Evolutionary conservation across 2,113 vertebrate species (phyloP), one percentile per base, ranked within the genome.

Genomic region (Cranoglanis bouderius): DNA sequence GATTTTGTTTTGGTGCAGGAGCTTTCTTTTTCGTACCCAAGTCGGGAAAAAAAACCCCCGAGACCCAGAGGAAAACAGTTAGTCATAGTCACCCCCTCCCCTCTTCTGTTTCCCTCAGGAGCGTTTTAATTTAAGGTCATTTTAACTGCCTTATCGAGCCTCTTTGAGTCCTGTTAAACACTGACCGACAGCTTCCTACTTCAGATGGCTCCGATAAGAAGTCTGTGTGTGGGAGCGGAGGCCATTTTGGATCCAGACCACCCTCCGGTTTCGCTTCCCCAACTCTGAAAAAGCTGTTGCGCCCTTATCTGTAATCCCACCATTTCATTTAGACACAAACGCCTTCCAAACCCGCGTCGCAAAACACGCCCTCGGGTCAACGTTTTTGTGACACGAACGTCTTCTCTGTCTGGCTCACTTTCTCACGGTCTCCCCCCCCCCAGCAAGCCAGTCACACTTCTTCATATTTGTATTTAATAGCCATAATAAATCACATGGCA

Each of bases 311-410:
- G 53, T 55, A 72, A 46, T 80, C 74, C 72, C 80, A 29, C 46
- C 70, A 72, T n/a, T 88, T 80, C 49, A 53, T 85, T 87, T 85
- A 61, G 85, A 63, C 40, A 61, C 46, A 63, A 75, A 78, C 32
- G 26, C 65, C 61, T 70, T 88, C 81, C 63, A 90, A 72, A 85
- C 82, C 49, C 32, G 87, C 90, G 24, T 90, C 85, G 81, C 86
- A 86, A 91, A 89, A 91, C n/a, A 91, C 88, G 90, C 91, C 93
- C 92, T 92, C 49, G 55, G 70, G 90, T 88, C 93, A 40, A 85
- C 89, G 92, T 94, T 94, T 94, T 95, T 93, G 94, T 94, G 93
- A 95, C 92, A 92, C 90, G 92, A 92, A 89, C 91, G 87, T 89
- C 81, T 90, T 93, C 88, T 89, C 89, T 93, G 92, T 90, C 91